Conservation (phyloP, 2,797 vertebrate species). For the Molossus alvarezi region DNA sequence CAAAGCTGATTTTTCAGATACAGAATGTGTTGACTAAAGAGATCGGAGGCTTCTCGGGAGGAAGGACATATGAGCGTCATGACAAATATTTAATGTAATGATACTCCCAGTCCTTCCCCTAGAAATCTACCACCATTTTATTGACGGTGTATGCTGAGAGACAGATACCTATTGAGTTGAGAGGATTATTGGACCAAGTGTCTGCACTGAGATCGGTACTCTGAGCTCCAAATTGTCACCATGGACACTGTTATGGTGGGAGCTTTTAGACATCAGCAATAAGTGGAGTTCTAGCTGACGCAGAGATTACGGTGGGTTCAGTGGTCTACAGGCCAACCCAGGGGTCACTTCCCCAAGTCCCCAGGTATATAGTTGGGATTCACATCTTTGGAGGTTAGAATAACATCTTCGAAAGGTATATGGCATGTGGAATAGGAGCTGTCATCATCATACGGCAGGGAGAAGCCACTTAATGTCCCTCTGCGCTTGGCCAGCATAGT, state of each 20-base stretch:
- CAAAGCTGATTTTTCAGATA: background rate
- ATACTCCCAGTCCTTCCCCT: background rate
- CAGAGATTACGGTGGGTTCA: background rate
- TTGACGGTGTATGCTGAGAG: background rate
- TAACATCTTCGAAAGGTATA: background rate
- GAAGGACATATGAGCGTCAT: background rate
- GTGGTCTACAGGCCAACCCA: background rate
- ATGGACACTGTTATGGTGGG: background rate
- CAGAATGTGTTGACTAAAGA: no score
- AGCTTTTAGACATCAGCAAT: background rate
- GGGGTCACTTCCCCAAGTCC: no score
- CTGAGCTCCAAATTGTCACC: background rate
- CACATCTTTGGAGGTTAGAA: background rate
- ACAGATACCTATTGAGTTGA: background rate
- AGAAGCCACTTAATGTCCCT: background rate
- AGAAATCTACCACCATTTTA: background rate
- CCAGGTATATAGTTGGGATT: background rate
- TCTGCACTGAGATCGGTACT: background rate
- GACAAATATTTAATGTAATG: background rate
- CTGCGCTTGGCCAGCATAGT: background rate
- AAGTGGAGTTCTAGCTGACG: background rate
- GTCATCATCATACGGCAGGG: background rate
- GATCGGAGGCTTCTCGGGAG: no score
- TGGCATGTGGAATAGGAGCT: no score
- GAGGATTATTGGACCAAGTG: background rate